Conservation (phyloP, 2,797 vertebrate species). For the Catamblyrhynchus diadema region DNA sequence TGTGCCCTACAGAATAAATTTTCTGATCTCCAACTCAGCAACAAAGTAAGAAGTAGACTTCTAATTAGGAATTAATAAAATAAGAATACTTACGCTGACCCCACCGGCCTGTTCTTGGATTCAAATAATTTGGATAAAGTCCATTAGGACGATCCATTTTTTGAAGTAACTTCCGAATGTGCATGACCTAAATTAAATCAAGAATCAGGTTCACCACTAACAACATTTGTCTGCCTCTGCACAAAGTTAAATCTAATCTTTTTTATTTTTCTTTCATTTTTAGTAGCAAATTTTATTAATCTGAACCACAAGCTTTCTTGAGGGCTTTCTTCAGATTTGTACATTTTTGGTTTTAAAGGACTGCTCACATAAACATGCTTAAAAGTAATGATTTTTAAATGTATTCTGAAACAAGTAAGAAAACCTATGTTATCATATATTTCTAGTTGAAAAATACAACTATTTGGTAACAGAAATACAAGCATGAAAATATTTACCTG, state of each 20-base stretch:
- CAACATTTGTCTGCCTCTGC: neutral
- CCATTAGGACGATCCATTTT: conserved; percentile 99
- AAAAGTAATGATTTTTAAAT: neutral
- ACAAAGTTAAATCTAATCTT: neutral
- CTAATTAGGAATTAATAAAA: neutral
- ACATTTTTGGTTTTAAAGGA: neutral
- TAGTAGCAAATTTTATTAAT: neutral
- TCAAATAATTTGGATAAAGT: conserved; percentile 98
- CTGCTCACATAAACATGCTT: neutral
- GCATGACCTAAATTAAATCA: conserved; percentile 89
- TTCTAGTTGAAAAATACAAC: neutral
- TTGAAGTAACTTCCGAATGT: conserved; percentile 95
- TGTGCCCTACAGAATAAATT: neutral
- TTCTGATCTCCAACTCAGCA: neutral
- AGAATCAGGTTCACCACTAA: conserved; percentile 43
- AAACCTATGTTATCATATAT: neutral
- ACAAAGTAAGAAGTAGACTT: neutral
- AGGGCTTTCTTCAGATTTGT: neutral
- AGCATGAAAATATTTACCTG: neutral
- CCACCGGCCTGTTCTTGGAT: conserved; percentile 97
- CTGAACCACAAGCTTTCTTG: neutral
- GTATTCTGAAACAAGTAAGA: neutral
- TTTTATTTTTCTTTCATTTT: neutral
- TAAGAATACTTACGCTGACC: conserved; percentile 91
- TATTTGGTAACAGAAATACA: neutral